A percentile compares a stretch with the other conserved stretches of the same genome.
Conservation (phyloP, 2,113 vertebrate species). For the Phoenicopterus ruber region DNA sequence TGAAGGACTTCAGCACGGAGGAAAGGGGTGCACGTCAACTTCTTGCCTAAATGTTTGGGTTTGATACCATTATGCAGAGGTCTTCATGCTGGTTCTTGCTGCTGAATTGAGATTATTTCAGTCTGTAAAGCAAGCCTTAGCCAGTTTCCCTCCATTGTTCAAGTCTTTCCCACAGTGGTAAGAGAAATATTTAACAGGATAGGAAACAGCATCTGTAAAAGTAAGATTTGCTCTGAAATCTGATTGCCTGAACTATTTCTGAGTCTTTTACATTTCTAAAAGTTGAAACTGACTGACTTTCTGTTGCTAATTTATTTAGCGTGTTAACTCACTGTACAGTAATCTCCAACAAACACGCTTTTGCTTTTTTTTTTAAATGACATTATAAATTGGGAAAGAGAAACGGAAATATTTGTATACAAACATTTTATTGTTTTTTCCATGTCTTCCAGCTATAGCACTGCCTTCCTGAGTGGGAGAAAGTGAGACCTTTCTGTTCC, state of each 20-base stretch:
- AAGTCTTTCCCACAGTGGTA: neutral
- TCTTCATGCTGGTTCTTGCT: neutral
- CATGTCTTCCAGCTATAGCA: neutral
- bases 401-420: neutral
- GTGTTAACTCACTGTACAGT: neutral
- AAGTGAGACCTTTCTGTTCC: neutral
- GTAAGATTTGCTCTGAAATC: slow-evolving; percentile 4
- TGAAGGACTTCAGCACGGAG: neutral
- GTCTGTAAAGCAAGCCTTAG: neutral
- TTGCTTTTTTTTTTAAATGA: neutral
- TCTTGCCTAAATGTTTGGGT: neutral
- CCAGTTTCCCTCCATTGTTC: slow-evolving; percentile 35
- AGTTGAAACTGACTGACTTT: neutral
- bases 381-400: neutral
- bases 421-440: neutral
- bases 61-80: neutral
- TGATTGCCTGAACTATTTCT: neutral
- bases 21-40: neutral
- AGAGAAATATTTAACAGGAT: slow-evolving; percentile 15
- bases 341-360: neutral
- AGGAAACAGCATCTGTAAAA: neutral
- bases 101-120: neutral
- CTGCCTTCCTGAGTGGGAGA: neutral
- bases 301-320: neutral
- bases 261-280: neutral